Evolutionary conservation across 1,140 invertebrate species (phyloP).

Genomic region (Eueides isabella): DNA sequence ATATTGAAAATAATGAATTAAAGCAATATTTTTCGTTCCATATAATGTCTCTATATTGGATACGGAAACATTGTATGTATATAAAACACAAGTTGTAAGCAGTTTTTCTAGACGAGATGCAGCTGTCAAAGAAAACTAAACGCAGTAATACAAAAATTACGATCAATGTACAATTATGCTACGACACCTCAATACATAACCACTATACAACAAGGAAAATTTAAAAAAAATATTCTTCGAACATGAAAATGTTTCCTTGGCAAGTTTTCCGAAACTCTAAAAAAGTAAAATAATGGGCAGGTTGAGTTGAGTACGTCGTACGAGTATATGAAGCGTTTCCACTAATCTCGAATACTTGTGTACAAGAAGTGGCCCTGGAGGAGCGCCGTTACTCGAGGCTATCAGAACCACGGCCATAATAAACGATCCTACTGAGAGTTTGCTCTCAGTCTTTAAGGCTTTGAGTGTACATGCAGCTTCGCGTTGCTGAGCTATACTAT

Average conservation of each 20-base stretch:
- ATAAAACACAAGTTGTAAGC: no score
- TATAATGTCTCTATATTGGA: no score
- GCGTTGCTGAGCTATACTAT: background rate
- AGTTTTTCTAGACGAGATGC: no score
- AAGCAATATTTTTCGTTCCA: no score
- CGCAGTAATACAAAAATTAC: no score
- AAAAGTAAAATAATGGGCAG: conserved; percentile 17
- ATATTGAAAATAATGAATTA: no score
- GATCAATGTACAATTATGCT: no score
- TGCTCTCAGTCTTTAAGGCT: background rate
- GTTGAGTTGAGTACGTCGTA: conserved; percentile 7
- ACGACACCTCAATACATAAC: background rate
- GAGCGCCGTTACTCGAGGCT: conserved; percentile 16
- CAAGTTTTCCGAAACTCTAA: background rate
- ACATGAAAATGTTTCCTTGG: background rate
- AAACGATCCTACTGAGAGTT: conserved; percentile 23
- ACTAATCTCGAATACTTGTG: conserved; percentile 19
- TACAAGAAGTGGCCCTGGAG: conserved; percentile 23
- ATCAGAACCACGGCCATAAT: conserved; percentile 21
- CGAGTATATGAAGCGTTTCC: conserved; percentile 4
- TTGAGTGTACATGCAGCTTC: background rate
- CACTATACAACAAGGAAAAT: background rate
- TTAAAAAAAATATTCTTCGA: no score
- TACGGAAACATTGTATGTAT: no score
- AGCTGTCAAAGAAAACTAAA: no score